Base-by-base conservation (phyloP, 2,888 invertebrate genomes). In the Dermolepida albohirtum region DNA sequence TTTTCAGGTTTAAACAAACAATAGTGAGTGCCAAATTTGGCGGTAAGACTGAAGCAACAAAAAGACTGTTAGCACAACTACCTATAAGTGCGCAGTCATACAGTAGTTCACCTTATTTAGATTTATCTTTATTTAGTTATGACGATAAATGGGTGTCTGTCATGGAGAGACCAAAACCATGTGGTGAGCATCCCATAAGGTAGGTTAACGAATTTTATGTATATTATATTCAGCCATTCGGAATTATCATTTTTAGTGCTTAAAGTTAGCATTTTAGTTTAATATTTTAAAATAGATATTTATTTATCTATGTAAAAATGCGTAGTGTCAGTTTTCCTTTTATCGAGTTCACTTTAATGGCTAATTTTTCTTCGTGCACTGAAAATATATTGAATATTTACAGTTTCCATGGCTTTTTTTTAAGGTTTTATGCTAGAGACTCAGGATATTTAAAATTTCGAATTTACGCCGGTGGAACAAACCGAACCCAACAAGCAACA, bases 81-180 rank as follows among this genome's bases (percentile, higher is more conserved):
- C 98, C 98, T 0, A 95, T 98, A 72, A 95, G 95, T 83, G 93
- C 96, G 0, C 98, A 98, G 84, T 96, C 96, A 0, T 97, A 94
- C 79, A 94, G 94, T 73, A 91, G 92, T 67, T 95, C 96, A 41
- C 98, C 97, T 0, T 98, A 97, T 82, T 86, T 98, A 65, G 97
- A 98, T 84, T 86, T 95, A 73, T 91, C 93, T 0, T 84, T 97
- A 22, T 98, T 97, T 81, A 94, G 93, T 79, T 98, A 97, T 78
- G 97, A 98, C 78, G 97, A 97, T 80, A 96, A 96, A 82, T 94
- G 95, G 91, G 94, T 98, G 0, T 97, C 97, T 0, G 92, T 95
- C 51, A 91, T 97, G 91, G 97, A 98, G 83, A 86, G 97, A 66
- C 98, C 98, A 0, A 97, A 96, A 83, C 92, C 93, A 27, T 95